Percentiles rank a stretch among this genome's conserved stretches.
These are phyloP conservation scores for Agrypnus murinus DNA, from an alignment of 2,888 invertebrate genomes.

Conservation along the genomic window DNA sequence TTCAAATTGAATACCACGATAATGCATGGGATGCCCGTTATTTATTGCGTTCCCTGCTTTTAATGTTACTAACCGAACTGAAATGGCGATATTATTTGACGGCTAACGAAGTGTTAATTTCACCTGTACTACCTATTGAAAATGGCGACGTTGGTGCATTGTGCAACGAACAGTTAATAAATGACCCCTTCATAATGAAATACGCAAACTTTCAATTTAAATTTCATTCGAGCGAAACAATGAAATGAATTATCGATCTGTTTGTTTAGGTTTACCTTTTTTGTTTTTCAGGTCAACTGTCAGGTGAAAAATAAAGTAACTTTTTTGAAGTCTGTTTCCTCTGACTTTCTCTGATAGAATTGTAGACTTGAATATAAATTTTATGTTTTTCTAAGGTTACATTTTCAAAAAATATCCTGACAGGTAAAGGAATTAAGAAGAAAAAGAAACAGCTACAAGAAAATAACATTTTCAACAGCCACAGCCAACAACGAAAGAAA, in stretches of 20 bases:
- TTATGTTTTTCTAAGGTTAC: conserved; percentile 1
- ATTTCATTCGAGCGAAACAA: conserved; percentile 14
- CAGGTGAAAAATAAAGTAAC: neutral
- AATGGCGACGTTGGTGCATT: neutral
- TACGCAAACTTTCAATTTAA: conserved; percentile 18
- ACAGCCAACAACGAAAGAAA: too few relatives aligned
- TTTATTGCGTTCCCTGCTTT: conserved; percentile 48
- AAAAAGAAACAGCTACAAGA: too few relatives aligned
- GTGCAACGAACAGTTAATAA: conserved; percentile 19
- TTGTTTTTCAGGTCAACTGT: neutral
- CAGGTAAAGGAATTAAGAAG: neutral
- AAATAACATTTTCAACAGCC: too few relatives aligned
- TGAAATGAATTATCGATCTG: conserved; percentile 13
- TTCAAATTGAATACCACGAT: conserved; percentile 64
- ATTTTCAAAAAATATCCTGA: neutral
- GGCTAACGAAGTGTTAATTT: conserved; percentile 45
- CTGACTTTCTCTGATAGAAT: conserved; percentile 12
- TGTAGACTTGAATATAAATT: conserved; percentile 17
- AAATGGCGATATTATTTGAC: conserved; percentile 45
- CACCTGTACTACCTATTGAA: conserved; percentile 23
- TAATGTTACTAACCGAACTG: conserved; percentile 44
- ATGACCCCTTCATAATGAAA: conserved; percentile 10
- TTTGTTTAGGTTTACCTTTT: conserved; percentile 12
- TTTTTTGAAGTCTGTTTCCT: conserved; percentile 2
- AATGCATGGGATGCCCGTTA: conserved; percentile 54